Base-by-base conservation (phyloP, 37 sponge, comb jelly and placozoan genomes). In the Tethya wilhelma region DNA sequence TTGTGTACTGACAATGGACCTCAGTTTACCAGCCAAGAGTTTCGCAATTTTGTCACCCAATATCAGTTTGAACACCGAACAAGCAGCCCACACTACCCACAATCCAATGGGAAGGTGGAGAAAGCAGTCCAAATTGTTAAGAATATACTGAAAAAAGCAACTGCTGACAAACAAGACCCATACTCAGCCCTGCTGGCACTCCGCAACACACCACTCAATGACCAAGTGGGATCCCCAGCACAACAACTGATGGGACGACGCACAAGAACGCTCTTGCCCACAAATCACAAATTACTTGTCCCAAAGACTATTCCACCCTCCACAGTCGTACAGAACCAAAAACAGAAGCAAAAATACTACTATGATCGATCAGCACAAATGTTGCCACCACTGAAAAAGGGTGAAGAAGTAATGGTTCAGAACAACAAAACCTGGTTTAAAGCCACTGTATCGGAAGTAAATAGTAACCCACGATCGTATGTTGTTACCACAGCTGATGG, bases 1-100 rank as follows among this genome's bases (percentile, higher is more conserved):
- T 23, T 83, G n/a, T 33, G 63, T 2, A 64, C 64, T 8, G 84
- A 83, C 53, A 74, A 74, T 44, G 75, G 84, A 4, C 84, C 74
- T 12, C 84, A 83, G 53, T 83, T 74, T 23, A 40, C 57, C n/a
- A 23, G 56, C 9, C 0, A 2, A 4, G 63, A 78, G 19, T 49
- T 78, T 12, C 3, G 12, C 2, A 38, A 62, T 14, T 86, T 86
- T 71, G 38, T 80, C 23, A 5, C 40, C 0, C 19, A 4, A 23
- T 86, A 41, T 9, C 73, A 80, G 4, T 86, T 79, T 41, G 11
- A 30, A 37, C 79, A 79, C 46, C 1, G 3, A 11, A 70, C 79
- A 33, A 44, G 57, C 3, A 49, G 55, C 1, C 84, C 84, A 37
- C 55, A 73, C 43, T 59, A 82, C 64, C 73, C 73, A 14, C 73